phyloP scores from a whole-genome alignment of 1,140 invertebrate genomes.

The Melanaphis sacchari region DNA sequence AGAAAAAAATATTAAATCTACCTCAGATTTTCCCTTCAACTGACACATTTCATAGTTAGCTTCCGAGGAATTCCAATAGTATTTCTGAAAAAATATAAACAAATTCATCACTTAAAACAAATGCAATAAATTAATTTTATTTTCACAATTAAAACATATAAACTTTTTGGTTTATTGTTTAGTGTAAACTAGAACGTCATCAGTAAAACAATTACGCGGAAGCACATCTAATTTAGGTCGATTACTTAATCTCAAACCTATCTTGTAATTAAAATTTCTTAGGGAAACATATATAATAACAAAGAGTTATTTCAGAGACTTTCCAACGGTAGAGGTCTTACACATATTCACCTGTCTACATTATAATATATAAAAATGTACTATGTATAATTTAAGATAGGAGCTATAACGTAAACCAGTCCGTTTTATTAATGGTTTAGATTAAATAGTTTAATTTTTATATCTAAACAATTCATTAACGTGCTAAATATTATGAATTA shows the following conservation, averaged over 20 bases:
- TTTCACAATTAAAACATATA: neutral
- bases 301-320: neutral
- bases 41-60: conserved; percentile 53
- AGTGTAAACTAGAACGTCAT: conserved; percentile 22
- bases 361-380: neutral
- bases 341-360: neutral
- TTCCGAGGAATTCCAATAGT: conserved; percentile 46
- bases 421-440: neutral
- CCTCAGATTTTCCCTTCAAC: conserved; percentile 54
- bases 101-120: neutral
- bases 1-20: neutral
- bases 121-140: neutral
- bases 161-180: neutral
- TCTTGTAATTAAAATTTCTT: neutral
- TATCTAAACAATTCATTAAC: neutral
- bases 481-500: neutral
- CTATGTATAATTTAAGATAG: neutral
- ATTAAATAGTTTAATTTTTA: neutral
- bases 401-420: neutral
- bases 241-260: neutral
- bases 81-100: conserved; percentile 35
- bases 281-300: neutral
- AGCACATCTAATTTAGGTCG: conserved; percentile 18
- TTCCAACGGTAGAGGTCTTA: neutral
- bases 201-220: conserved; percentile 33